A percentile compares a stretch with the other conserved stretches of the same genome.
These are phyloP conservation scores for Aegithalos caudatus DNA, from an alignment of 2,113 vertebrate genomes.

Conservation along the genomic window DNA sequence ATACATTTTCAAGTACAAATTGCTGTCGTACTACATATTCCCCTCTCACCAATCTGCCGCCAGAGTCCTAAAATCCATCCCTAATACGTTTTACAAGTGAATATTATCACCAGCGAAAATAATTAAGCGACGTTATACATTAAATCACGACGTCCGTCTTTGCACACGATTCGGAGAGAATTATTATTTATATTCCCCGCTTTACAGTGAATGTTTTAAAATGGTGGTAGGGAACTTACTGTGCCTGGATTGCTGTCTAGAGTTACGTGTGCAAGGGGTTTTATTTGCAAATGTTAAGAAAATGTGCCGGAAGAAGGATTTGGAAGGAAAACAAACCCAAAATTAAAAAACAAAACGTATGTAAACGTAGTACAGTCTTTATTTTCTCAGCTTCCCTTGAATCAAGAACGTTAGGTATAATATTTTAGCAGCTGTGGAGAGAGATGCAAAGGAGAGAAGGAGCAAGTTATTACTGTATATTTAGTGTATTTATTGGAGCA, in stretches of 20 bases:
- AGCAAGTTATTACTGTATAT: neutral
- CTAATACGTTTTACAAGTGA: slow-evolving; percentile 9
- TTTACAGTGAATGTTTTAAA: neutral
- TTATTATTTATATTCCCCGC: neutral
- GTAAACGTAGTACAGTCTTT: neutral
- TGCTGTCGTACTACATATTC: slow-evolving; percentile 38
- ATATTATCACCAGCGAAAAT: slow-evolving; percentile 35
- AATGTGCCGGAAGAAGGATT: neutral
- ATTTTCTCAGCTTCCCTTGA: neutral
- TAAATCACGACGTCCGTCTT: neutral
- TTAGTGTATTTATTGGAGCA: neutral
- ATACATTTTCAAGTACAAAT: slow-evolving; percentile 63
- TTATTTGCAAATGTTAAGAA: neutral
- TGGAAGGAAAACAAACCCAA: neutral
- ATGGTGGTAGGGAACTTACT: neutral
- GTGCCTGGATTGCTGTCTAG: neutral
- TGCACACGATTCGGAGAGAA: neutral
- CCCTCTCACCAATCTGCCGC: slow-evolving; percentile 10
- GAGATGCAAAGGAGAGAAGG: neutral
- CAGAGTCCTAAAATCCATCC: slow-evolving; percentile 22
- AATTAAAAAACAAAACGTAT: neutral
- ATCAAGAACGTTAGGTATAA: neutral
- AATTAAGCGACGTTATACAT: neutral
- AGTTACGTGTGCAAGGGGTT: neutral
- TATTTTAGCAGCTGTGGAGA: neutral